Conservation (phyloP, 2,888 invertebrate genomes). For the Mactromeris polynyma region DNA sequence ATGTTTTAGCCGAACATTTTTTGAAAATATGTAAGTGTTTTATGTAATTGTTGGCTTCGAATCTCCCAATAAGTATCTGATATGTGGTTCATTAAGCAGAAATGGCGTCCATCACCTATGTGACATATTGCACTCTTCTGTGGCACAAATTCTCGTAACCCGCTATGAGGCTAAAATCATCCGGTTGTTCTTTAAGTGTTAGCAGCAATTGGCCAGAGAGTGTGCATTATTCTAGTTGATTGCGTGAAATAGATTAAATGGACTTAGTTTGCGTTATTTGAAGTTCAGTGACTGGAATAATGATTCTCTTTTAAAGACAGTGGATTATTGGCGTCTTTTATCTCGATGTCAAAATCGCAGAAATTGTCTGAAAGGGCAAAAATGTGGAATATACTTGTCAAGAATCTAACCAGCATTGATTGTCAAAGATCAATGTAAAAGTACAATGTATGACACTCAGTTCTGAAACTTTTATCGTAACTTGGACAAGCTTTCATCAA, state of each 20-base stretch:
- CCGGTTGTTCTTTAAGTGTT: neutral
- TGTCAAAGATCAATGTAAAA: too few relatives aligned
- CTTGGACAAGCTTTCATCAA: too few relatives aligned
- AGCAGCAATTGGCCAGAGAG: neutral
- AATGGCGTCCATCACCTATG: too few relatives aligned
- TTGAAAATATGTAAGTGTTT: too few relatives aligned
- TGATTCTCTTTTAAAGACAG: neutral
- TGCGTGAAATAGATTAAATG: neutral
- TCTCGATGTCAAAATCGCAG: neutral
- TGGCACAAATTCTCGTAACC: neutral
- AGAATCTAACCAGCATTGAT: too few relatives aligned
- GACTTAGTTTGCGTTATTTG: neutral
- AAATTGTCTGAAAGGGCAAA: neutral
- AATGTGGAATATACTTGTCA: too few relatives aligned
- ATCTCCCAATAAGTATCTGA: too few relatives aligned
- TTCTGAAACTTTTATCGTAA: too few relatives aligned
- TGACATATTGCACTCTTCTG: neutral
- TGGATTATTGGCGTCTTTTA: neutral
- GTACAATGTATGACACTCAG: too few relatives aligned
- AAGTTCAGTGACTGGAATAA: constrained; percentile 1
- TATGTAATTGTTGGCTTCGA: too few relatives aligned
- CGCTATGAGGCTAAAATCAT: neutral
- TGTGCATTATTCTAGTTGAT: neutral
- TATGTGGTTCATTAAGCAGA: too few relatives aligned
- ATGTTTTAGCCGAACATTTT: too few relatives aligned